Evolutionary conservation across 2,888 invertebrate genomes (phyloP), one percentile per base, ranked within the genome.

Genomic region (Linyphia triangularis): DNA sequence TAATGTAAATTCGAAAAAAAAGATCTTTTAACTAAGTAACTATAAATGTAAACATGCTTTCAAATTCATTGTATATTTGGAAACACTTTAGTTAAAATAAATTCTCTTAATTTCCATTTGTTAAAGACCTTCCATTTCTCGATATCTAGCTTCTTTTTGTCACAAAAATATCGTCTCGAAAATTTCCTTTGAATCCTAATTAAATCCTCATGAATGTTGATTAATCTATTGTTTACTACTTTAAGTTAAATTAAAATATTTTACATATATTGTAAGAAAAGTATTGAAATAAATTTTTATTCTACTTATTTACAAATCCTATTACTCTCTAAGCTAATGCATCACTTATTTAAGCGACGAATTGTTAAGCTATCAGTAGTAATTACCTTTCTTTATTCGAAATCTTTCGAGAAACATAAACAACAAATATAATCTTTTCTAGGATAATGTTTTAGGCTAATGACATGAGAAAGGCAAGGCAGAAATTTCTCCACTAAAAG

Each of bases 341-440:
- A 59, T 59, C 43, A 40, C 70, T 28, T 33, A 13, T 16, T 69
- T 69, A 79, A 69, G 33, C 57, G 61, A 37, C 10, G 26, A 81
- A 59, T 70, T 70, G 59, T 59, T 33, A 67, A 81, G 28, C 81
- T 81, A 57, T 70, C 70, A 81, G 57, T 81, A 81, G 70, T 70
- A 69, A 81, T 81, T 81, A 81, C n/a, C 28, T 61, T 81, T 81
- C 70, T 24, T 70, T 81, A 61, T 77, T 33, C 61, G 37, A 26
- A 37, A 59, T 33, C 24, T 67, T 59, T 59, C 10, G 22, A 51
- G 33, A 59, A 13, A 26, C 70, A 69, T 70, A 59, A 81, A 81
- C 70, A 70, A 59, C 75, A 61, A 37, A 40, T 33, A 81, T 28
- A 69, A 57, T 30, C 37, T 59, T 30, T 70, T 24, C 37, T 57